Evolutionary conservation across 2,888 invertebrate genomes (phyloP), one percentile per base, ranked within the genome.

Genomic region (Argyra leucocephala): DNA sequence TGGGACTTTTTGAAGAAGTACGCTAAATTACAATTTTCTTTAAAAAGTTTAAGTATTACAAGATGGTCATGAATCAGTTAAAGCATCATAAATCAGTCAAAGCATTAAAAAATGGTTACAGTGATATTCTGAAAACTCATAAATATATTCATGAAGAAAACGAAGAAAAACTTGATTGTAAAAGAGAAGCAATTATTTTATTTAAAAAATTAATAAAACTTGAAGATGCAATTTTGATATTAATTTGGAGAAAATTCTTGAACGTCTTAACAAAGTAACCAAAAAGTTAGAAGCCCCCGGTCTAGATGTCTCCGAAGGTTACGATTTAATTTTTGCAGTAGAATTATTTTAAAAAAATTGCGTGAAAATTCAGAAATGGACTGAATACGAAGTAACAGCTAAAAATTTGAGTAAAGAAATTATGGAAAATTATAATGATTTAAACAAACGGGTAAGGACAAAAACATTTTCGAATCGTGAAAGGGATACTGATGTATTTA

Each of bases 381-480:
- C 21, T n/a, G 57, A 15, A n/a, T n/a, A n/a, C n/a, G n/a, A 57
- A 57, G 15, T n/a, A 57, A 57, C 4, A 57, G 57, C 4, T 57
- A 57, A 57, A 57, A 15, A 57, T 59, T 59, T 59, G 23, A 59
- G 58, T 59, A 59, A 22, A 59, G 58, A 59, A 59, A 59, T 59
- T 23, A 22, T 22, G 22, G 58, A 59, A 59, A 59, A 59, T 23
- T 59, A 59, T 59, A n/a, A n/a, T n/a, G 58, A 22, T 59, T 59
- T 23, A 59, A 59, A 59, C 23, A 59, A 59, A 59, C 58, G 58
- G 23, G 58, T 59, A 59, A 59, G 58, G 7, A 22, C 58, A 58
- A 59, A 23, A 59, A 59, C 6, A 4, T 22, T 59, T 59, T 59
- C 22, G 22, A 23, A 59, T 22, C 22, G 58, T 23, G 58, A 59